A percentile compares a stretch with the other conserved stretches of the same genome.
These are phyloP conservation scores for Caranx ignobilis DNA, from an alignment of 2,113 vertebrate species.

Conservation along the genomic window DNA sequence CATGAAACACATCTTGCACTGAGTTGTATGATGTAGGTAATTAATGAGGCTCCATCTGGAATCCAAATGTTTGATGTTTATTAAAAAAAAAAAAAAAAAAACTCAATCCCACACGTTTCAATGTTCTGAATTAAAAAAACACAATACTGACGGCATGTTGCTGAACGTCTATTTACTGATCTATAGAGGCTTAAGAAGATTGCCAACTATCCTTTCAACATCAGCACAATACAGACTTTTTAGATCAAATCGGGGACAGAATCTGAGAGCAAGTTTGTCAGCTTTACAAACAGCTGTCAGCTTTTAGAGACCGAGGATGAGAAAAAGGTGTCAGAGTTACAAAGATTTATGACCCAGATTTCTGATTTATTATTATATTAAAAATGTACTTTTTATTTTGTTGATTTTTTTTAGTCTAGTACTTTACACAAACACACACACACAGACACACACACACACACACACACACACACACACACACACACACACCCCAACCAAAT, in stretches of 20 bases:
- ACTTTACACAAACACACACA: neutral
- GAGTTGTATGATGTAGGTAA: neutral
- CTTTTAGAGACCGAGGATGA: neutral
- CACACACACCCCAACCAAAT: neutral
- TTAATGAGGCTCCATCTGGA: neutral
- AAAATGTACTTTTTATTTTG: neutral
- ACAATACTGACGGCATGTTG: neutral
- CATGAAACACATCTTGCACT: neutral
- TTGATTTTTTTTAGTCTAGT: neutral
- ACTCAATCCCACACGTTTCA: neutral
- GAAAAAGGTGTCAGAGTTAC: neutral
- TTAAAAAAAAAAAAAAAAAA: neutral
- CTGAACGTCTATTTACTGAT: neutral
- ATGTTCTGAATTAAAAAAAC: neutral
- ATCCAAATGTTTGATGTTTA: neutral
- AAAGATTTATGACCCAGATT: neutral
- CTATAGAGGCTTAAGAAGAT: neutral
- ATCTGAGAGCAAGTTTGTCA: neutral
- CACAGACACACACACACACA: neutral
- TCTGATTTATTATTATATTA: neutral
- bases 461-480: neutral
- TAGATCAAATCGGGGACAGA: neutral
- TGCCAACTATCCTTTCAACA: neutral
- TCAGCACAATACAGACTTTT: neutral
- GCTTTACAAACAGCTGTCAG: neutral